phyloP scores from a whole-genome alignment of 2,797 vertebrate species.

The Triplophysa bombifrons region DNA sequence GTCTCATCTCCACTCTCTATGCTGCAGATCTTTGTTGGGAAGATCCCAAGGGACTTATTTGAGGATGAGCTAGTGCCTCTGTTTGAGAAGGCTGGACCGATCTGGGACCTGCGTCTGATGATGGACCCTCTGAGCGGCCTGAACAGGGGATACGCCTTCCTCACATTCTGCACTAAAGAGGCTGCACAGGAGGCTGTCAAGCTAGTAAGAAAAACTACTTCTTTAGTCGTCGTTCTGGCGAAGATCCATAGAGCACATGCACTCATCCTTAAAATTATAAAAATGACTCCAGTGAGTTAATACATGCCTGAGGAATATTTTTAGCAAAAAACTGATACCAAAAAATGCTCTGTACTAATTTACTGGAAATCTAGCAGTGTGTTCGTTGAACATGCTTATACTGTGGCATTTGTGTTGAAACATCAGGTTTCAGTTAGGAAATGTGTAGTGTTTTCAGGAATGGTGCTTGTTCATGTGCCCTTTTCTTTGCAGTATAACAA shows the following conservation, averaged over 20 bases:
- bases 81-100: constrained; percentile 98
- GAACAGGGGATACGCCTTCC: constrained; percentile 98
- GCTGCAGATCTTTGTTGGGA: constrained; percentile 95
- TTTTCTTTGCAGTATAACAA: constrained; percentile 88
- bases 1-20: not conserved
- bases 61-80: constrained; percentile 98
- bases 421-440: no score
- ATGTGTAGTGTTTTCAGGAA: not conserved
- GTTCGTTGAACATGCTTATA: no score
- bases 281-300: no score
- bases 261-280: no score
- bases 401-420: no score
- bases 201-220: constrained; percentile 80
- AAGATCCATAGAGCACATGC: no score
- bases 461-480: not conserved
- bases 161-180: constrained; percentile 99
- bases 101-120: constrained; percentile 99
- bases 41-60: constrained; percentile 98
- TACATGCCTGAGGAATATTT: no score
- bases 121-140: constrained; percentile 99
- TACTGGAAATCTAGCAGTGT: no score
- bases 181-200: constrained; percentile 98
- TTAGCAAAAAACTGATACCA: no score
- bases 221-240: not conserved
- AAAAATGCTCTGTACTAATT: no score